Evolutionary conservation across 2,888 invertebrate genomes (phyloP).

Genomic region (Patella ulyssiponensis): DNA sequence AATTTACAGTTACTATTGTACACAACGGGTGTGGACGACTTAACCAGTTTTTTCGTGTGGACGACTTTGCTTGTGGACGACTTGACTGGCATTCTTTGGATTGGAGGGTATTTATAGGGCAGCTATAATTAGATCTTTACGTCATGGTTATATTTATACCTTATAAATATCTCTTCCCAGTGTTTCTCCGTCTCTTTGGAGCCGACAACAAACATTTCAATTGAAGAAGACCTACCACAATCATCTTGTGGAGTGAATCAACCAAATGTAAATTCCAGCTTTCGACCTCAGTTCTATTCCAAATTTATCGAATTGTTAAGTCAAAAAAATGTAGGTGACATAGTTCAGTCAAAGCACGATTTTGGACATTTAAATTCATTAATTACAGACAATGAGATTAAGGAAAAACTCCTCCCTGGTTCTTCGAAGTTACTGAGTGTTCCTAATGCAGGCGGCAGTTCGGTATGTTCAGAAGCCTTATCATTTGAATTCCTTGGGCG

Average conservation of each 20-base stretch:
- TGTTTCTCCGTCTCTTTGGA: conserved; percentile 35
- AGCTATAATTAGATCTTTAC: too few relatives aligned
- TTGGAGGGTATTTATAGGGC: too few relatives aligned
- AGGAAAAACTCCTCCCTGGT: conserved; percentile 54
- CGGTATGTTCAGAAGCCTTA: conserved; percentile 65
- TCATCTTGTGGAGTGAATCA: too few relatives aligned
- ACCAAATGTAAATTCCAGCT: conserved; percentile 50
- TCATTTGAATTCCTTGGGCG: conserved; percentile 63
- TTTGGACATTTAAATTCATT: conserved; percentile 42
- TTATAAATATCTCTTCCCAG: conserved; percentile 17
- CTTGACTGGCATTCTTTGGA: too few relatives aligned
- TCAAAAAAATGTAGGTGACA: conserved; percentile 46
- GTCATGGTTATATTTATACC: too few relatives aligned
- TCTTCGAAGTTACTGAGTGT: conserved; percentile 54
- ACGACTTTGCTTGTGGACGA: too few relatives aligned
- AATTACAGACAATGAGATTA: conserved; percentile 41
- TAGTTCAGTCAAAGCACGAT: conserved; percentile 46
- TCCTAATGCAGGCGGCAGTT: conserved; percentile 70
- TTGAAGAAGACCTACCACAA: conserved; percentile 24
- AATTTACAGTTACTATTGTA: too few relatives aligned
- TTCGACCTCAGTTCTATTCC: conserved; percentile 51
- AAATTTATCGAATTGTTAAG: conserved; percentile 48
- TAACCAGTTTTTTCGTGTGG: too few relatives aligned
- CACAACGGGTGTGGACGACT: too few relatives aligned
- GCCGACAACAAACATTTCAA: conserved; percentile 22